phyloP scores from a whole-genome alignment of 2,113 vertebrate species.

The Oryzias celebensis region DNA sequence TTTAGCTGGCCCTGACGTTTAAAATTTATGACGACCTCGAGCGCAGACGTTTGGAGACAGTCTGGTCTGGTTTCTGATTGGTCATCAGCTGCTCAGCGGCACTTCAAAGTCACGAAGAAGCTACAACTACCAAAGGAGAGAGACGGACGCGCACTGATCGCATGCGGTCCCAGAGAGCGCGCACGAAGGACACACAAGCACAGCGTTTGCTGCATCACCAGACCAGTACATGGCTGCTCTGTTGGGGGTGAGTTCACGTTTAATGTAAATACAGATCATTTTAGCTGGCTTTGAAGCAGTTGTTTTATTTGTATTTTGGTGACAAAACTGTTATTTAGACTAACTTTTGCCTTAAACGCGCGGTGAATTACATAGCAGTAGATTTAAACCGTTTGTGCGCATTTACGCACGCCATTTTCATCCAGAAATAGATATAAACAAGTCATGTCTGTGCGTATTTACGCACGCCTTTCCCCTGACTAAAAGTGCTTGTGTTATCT shows the following conservation, averaged over 20 bases:
- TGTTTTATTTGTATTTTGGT: no score
- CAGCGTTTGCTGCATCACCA: constrained; percentile 77
- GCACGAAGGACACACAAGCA: background rate
- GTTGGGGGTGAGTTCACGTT: constrained; percentile 88
- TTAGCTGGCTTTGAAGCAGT: no score
- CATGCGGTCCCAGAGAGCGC: background rate
- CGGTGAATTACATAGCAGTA: no score
- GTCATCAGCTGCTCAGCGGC: constrained; percentile 80
- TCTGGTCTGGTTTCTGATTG: constrained; percentile 81
- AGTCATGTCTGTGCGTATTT: no score
- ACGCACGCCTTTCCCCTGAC: background rate
- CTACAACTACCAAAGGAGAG: constrained; percentile 86
- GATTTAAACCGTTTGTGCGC: no score
- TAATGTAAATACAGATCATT: no score
- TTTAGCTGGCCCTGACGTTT: constrained; percentile 4
- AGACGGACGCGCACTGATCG: constrained; percentile 79
- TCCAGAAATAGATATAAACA: no score
- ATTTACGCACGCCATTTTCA: no score
- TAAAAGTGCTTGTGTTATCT: constrained; percentile 27
- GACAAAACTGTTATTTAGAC: no score
- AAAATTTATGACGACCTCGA: constrained; percentile 38
- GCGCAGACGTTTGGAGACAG: constrained; percentile 15
- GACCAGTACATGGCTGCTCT: constrained; percentile 92
- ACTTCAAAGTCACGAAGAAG: constrained; percentile 91
- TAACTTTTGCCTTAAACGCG: no score